phyloP scores from a whole-genome alignment of 1,140 invertebrate species.

The Drosophila pectinifera region DNA sequence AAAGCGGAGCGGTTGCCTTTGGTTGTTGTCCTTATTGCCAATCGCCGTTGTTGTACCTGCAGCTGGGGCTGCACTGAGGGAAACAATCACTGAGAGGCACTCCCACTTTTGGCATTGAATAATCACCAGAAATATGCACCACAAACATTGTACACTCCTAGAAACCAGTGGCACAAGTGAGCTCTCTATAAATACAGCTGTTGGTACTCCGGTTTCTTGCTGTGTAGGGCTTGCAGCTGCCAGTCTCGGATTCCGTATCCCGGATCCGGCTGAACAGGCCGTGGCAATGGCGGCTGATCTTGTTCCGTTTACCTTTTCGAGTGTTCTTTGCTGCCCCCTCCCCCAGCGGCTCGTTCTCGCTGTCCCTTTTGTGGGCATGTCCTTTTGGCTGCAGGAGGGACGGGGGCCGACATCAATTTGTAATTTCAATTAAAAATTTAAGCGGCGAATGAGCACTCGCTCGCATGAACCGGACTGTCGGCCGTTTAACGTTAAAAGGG shows the following conservation, averaged over 20 bases:
- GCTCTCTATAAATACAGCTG: no score
- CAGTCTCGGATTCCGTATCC: slow-evolving; percentile 7
- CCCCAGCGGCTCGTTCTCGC: no score
- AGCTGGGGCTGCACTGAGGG: slow-evolving; percentile 2
- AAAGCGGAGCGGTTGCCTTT: slow-evolving; percentile 6
- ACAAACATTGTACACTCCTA: background rate
- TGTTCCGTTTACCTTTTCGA: slow-evolving; percentile 53
- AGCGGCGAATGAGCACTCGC: slow-evolving; percentile 50
- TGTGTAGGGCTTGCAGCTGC: background rate
- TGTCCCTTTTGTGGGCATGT: slow-evolving; percentile 10
- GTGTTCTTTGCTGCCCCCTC: slow-evolving; percentile 11
- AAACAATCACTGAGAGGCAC: background rate
- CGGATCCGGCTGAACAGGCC: slow-evolving; percentile 36
- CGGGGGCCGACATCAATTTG: slow-evolving; percentile 63
- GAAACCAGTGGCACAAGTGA: no score
- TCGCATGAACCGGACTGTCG: slow-evolving; percentile 21
- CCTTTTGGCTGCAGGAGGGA: slow-evolving; percentile 25
- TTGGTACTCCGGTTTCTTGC: background rate
- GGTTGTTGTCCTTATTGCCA: slow-evolving; percentile 13
- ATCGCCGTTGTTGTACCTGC: background rate
- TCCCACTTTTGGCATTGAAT: background rate
- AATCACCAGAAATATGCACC: background rate
- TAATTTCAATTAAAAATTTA: slow-evolving; percentile 82
- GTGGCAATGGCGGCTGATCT: slow-evolving; percentile 62
- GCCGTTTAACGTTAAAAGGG: slow-evolving; percentile 54